Evolutionary conservation across 2,113 vertebrate species (phyloP).

Genomic region (Oryzias woworae): DNA sequence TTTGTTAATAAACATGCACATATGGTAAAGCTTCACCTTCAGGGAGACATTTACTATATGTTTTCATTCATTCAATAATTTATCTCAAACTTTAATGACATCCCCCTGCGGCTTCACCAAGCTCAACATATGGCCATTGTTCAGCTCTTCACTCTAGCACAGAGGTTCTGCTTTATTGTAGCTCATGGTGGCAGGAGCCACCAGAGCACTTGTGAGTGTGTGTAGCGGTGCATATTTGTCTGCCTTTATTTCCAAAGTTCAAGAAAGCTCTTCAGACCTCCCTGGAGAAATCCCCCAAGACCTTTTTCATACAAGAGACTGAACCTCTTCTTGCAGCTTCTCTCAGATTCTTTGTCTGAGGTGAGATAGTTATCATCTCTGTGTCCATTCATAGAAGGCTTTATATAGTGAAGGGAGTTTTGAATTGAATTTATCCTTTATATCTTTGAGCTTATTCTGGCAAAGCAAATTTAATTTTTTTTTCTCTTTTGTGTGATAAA

Average conservation of each 20-base stretch:
- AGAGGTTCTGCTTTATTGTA: conserved; percentile 30
- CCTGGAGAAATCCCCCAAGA: conserved; percentile 22
- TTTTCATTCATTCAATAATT: conserved; percentile 69
- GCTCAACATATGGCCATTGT: conserved; percentile 72
- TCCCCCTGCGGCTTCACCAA: conserved; percentile 51
- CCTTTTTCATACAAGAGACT: conserved; percentile 28
- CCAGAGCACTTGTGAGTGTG: conserved; percentile 23
- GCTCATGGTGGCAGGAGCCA: conserved; percentile 21
- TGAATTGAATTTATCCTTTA: conserved; percentile 36
- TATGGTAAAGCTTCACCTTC: conserved; percentile 59
- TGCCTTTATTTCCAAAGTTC: conserved; percentile 32
- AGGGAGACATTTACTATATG: conserved; percentile 57
- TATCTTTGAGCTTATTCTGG: conserved; percentile 21
- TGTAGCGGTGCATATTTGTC: conserved; percentile 34
- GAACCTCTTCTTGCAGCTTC: conserved; percentile 28
- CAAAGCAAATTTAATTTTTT: conserved; percentile 24
- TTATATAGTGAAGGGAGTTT: conserved; percentile 19
- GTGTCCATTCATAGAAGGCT: conserved; percentile 26
- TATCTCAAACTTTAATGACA: conserved; percentile 64
- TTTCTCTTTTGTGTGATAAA: conserved; percentile 11
- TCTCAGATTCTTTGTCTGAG: conserved; percentile 29
- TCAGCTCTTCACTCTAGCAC: conserved; percentile 32
- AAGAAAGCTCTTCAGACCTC: conserved; percentile 18
- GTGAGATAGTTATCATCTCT: conserved; percentile 34
- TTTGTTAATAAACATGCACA: conserved; percentile 69